phyloP scores from a whole-genome alignment of 2,888 invertebrate genomes.

The Conops quadrifasciatus region DNA sequence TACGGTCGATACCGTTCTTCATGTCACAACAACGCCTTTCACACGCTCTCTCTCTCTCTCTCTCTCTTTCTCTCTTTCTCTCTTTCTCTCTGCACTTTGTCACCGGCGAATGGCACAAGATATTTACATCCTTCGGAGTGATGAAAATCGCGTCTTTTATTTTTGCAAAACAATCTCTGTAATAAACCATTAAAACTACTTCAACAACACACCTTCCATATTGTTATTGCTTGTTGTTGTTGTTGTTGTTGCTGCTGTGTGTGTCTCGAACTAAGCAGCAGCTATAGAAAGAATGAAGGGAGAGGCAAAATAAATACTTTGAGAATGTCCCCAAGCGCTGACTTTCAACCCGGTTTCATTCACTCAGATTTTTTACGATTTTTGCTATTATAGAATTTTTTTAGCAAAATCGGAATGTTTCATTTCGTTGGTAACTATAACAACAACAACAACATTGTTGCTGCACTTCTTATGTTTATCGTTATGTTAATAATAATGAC shows the following conservation, averaged over 20 bases:
- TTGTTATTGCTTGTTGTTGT: constrained; percentile 14
- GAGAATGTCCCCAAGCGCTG: constrained; percentile 18
- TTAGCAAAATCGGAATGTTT: background rate
- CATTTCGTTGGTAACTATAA: background rate
- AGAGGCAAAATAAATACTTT: background rate
- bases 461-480: constrained; percentile 19
- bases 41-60: too few relatives aligned
- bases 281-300: background rate
- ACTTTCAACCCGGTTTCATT: background rate
- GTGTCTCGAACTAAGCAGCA: constrained; percentile 4
- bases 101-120: background rate
- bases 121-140: constrained; percentile 27
- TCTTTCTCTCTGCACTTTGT: background rate
- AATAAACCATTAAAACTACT: constrained; percentile 43
- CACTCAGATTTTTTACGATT: background rate
- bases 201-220: constrained; percentile 38
- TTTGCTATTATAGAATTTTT: background rate
- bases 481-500: constrained; percentile 57
- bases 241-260: constrained; percentile 4
- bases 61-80: too few relatives aligned
- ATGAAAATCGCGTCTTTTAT: constrained; percentile 16
- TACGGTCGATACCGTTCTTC: too few relatives aligned
- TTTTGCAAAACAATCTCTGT: constrained; percentile 37
- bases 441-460: constrained; percentile 21
- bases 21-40: too few relatives aligned